These are phyloP conservation scores for Caenorhabditis panamensis DNA, from an alignment of 2,888 invertebrate genomes.

Conservation along the genomic window DNA sequence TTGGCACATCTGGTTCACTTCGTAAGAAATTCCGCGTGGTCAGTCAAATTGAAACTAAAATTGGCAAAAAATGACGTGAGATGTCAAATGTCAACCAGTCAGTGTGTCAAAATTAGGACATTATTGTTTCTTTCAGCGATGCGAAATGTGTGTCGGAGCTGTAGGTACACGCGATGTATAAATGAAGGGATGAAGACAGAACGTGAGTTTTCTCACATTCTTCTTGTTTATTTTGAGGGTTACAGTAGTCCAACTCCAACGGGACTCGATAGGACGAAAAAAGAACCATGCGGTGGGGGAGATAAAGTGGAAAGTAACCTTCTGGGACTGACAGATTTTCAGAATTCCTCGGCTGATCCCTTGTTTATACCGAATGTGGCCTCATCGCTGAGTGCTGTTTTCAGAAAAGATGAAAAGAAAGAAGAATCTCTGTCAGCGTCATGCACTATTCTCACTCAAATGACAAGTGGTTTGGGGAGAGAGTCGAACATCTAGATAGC, in stretches of 20 bases:
- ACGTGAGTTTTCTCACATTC: constrained; percentile 53
- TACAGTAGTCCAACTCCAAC: constrained; percentile 74
- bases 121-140: constrained; percentile 70
- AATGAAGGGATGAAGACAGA: constrained; percentile 75
- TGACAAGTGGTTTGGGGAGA: constrained; percentile 60
- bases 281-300: constrained; percentile 14
- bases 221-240: background rate
- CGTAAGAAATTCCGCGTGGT: background rate
- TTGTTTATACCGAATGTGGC: constrained; percentile 51
- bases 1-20: background rate
- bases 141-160: constrained; percentile 78
- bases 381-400: constrained; percentile 46
- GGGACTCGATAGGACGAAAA: constrained; percentile 74
- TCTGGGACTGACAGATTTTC: constrained; percentile 4
- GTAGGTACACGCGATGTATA: constrained; percentile 76
- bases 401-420: constrained; percentile 26
- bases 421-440: constrained; percentile 18
- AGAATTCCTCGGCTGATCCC: constrained; percentile 24
- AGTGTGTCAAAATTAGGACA: background rate
- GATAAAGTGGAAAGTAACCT: background rate
- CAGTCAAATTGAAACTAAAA: constrained; percentile 13
- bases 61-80: background rate
- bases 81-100: background rate
- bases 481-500: background rate
- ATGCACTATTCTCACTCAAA: constrained; percentile 63